Conservation (phyloP, 2,797 vertebrate genomes). For the Triplophysa yarkandensis region DNA sequence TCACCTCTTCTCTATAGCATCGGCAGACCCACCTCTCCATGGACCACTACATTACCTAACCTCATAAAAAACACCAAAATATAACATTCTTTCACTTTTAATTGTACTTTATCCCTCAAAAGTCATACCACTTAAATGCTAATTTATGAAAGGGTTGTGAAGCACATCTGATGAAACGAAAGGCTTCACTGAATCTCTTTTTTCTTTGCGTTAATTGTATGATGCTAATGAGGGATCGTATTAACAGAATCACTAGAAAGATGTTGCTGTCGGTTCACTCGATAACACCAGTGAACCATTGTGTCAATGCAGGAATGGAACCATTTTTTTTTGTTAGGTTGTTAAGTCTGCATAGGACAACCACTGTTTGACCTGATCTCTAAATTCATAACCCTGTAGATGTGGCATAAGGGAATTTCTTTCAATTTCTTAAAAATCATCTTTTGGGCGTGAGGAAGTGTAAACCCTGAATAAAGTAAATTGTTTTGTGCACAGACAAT, state of each 20-base stretch:
- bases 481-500: constrained; percentile 70
- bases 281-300: neutral
- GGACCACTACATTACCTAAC: constrained; percentile 6
- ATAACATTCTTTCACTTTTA: constrained; percentile 10
- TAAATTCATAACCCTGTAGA: neutral
- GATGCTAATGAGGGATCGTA: neutral
- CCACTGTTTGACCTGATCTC: constrained; percentile 1
- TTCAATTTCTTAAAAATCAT: constrained; percentile 3
- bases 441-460: neutral
- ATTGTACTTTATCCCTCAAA: neutral
- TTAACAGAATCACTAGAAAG: neutral
- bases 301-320: neutral
- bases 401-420: constrained; percentile 12
- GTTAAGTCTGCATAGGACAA: constrained; percentile 13
- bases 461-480: constrained; percentile 36
- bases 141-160: constrained; percentile 8
- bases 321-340: neutral
- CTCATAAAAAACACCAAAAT: neutral
- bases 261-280: neutral
- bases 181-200: neutral
- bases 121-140: neutral
- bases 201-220: neutral
- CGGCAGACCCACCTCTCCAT: neutral
- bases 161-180: neutral
- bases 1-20: constrained; percentile 38